Percentiles rank a stretch among this genome's conserved stretches.
Conservation (phyloP, 2,113 vertebrate genomes). For the Triplophysa dalaica region DNA sequence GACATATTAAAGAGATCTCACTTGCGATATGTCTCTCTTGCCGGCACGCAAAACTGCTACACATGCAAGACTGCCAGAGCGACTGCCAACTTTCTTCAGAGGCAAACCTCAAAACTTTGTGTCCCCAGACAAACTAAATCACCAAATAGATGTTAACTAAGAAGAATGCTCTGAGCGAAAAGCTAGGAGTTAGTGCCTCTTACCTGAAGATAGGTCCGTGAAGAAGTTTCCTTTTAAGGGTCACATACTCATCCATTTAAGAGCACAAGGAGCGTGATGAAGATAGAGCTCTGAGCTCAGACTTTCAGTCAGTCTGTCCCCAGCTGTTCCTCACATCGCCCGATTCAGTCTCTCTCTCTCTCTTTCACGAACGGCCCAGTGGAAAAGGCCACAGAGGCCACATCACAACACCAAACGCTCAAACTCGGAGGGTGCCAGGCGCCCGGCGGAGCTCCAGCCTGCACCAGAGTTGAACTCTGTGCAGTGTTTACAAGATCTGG, state of each 20-base stretch:
- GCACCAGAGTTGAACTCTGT: not conserved
- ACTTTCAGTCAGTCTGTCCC: constrained; percentile 44
- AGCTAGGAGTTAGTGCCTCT: constrained; percentile 57
- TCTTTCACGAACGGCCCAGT: constrained; percentile 33
- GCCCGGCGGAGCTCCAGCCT: not conserved
- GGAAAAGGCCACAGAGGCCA: constrained; percentile 84
- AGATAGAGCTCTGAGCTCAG: constrained; percentile 66
- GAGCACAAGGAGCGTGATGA: constrained; percentile 40
- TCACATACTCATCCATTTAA: constrained; percentile 92
- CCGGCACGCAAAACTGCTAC: not conserved
- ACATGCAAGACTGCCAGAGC: not conserved
- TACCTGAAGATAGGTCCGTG: constrained; percentile 90
- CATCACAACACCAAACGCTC: constrained; percentile 58
- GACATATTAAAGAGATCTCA: too few species aligned
- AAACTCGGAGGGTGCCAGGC: not conserved
- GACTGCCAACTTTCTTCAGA: not conserved
- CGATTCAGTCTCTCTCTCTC: constrained; percentile 53
- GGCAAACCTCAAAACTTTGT: not conserved
- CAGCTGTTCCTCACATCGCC: constrained; percentile 61
- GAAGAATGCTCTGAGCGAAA: not conserved
- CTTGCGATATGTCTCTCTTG: too few species aligned
- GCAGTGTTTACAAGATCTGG: not conserved
- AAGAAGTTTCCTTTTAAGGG: constrained; percentile 88
- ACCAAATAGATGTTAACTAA: not conserved
- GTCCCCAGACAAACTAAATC: not conserved